Percentiles rank a stretch among this genome's conserved stretches.
phyloP scores from a whole-genome alignment of 2,113 vertebrate species.

The Numida meleagris region DNA sequence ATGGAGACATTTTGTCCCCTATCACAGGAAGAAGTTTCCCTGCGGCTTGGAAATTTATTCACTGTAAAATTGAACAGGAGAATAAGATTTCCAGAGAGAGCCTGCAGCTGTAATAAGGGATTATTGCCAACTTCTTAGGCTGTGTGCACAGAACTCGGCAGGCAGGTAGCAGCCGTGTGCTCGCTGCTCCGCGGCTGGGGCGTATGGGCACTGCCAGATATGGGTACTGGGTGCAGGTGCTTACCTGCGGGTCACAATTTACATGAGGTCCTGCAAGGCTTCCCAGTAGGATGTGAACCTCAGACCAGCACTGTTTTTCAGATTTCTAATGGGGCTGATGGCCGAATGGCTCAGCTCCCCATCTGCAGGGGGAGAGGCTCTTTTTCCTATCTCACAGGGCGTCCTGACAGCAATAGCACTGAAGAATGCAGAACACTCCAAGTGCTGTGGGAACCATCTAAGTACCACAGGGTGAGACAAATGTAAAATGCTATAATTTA shows the following conservation, averaged over 20 bases:
- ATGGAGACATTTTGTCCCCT: not conserved
- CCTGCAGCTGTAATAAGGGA: not conserved
- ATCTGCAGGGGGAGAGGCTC: not conserved
- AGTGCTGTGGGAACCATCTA: not conserved
- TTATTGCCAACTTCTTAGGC: slow-evolving; percentile 28
- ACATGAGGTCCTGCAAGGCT: not conserved
- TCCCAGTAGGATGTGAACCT: rapidly evolving
- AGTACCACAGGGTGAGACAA: not conserved
- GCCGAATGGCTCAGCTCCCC: not conserved
- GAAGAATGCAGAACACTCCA: rapidly evolving
- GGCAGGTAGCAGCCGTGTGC: not conserved
- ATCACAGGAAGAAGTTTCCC: not conserved
- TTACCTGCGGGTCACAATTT: not conserved
- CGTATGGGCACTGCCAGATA: not conserved
- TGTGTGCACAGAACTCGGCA: not conserved
- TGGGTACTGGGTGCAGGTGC: not conserved
- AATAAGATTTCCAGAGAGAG: slow-evolving; percentile 33
- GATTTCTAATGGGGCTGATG: not conserved
- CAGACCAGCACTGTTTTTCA: rapidly evolving
- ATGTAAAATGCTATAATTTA: slow-evolving; percentile 47
- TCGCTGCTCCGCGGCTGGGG: not conserved
- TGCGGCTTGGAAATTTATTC: slow-evolving; percentile 50
- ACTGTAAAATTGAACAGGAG: slow-evolving; percentile 47
- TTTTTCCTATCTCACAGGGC: not conserved
- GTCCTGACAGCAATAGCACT: not conserved